phyloP scores from a whole-genome alignment of 1,140 invertebrate species.

The Anastatus disparis region DNA sequence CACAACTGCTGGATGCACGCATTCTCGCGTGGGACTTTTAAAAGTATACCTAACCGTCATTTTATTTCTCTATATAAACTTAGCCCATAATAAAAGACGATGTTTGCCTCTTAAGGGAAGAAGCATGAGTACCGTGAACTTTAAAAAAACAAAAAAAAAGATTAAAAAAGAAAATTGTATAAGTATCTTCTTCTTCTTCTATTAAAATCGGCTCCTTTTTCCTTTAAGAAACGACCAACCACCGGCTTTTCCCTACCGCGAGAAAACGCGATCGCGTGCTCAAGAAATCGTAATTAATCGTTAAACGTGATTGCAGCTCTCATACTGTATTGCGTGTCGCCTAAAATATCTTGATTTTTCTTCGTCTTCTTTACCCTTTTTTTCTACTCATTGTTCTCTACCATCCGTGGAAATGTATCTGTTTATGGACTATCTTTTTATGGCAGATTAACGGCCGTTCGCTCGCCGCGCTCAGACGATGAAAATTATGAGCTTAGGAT shows the following conservation, averaged over 20 bases:
- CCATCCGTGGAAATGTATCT: background rate
- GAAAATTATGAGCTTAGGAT: constrained; percentile 8
- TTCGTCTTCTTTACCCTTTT: background rate
- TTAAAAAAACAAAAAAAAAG: too few relatives aligned
- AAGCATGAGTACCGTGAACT: too few relatives aligned
- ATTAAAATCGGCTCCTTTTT: too few relatives aligned
- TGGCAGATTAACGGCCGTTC: too few relatives aligned
- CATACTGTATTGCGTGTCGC: constrained; percentile 11
- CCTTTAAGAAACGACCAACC: too few relatives aligned
- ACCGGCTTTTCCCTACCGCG: background rate
- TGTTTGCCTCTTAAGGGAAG: too few relatives aligned
- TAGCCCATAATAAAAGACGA: too few relatives aligned
- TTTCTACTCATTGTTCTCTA: constrained; percentile 22
- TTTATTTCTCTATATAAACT: constrained; percentile 8
- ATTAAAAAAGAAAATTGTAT: too few relatives aligned
- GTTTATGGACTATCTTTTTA: background rate
- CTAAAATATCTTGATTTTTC: background rate
- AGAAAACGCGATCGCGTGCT: background rate
- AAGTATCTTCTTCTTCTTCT: too few relatives aligned
- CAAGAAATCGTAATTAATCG: constrained; percentile 28
- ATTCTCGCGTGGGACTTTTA: constrained; percentile 4
- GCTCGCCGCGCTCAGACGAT: background rate
- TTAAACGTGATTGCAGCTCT: background rate
- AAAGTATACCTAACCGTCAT: background rate
- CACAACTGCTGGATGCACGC: too few relatives aligned